phyloP scores from a whole-genome alignment of 2,888 invertebrate species.

The Lithophane socia region DNA sequence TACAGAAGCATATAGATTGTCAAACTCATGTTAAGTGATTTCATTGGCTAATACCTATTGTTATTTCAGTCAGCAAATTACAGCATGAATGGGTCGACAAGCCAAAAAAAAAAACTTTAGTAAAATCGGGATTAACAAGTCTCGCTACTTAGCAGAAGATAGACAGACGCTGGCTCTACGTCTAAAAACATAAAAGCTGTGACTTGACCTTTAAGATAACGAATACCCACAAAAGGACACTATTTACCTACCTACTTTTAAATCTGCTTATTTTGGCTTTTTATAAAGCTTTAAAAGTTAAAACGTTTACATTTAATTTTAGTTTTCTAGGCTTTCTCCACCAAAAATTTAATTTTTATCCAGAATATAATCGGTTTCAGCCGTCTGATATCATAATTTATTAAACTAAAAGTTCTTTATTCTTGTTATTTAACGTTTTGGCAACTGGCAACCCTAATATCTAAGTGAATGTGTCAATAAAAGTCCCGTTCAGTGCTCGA shows the following conservation, averaged over 20 bases:
- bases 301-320: neutral
- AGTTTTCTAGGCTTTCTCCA: neutral
- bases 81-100: neutral
- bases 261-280: neutral
- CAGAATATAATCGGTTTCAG: neutral
- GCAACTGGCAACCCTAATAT: constrained; percentile 69
- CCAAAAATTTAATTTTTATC: neutral
- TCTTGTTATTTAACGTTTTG: constrained; percentile 24
- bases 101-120: too few relatives aligned
- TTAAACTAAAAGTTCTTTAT: constrained; percentile 5
- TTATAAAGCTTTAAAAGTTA: constrained; percentile 3
- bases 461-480: constrained; percentile 83
- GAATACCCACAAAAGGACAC: neutral
- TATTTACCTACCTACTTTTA: neutral
- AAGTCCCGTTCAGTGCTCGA: constrained; percentile 80
- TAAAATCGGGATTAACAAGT: too few relatives aligned
- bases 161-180: neutral
- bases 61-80: neutral
- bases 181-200: neutral
- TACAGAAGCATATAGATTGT: neutral
- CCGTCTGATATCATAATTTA: neutral
- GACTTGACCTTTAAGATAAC: neutral
- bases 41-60: neutral
- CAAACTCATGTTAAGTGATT: neutral
- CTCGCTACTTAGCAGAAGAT: neutral